These are phyloP conservation scores for Psophia crepitans DNA, from an alignment of 2,113 vertebrate genomes.

Conservation along the genomic window DNA sequence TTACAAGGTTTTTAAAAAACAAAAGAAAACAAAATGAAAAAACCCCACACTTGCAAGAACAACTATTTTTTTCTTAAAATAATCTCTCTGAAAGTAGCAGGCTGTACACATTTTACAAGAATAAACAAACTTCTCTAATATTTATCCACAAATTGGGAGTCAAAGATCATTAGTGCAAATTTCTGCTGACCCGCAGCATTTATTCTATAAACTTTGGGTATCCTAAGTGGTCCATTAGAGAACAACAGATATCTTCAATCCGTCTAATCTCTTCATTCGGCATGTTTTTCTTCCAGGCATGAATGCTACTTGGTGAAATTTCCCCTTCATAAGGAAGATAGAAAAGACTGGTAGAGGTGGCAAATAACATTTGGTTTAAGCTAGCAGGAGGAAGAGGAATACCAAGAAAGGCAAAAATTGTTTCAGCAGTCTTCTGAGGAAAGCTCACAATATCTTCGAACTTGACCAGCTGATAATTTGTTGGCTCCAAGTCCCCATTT, in stretches of 20 bases:
- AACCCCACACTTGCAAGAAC: slow-evolving; percentile 26
- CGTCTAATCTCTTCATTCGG: slow-evolving; percentile 80
- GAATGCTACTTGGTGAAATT: slow-evolving; percentile 84
- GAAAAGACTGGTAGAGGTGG: slow-evolving; percentile 92
- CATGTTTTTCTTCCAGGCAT: slow-evolving; percentile 87
- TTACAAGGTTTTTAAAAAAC: background rate
- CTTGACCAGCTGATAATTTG: slow-evolving; percentile 81
- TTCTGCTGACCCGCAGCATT: slow-evolving; percentile 84
- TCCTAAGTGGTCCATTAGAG: slow-evolving; percentile 87
- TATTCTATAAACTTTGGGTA: slow-evolving; percentile 84
- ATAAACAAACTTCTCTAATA: slow-evolving; percentile 76
- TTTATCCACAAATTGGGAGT: slow-evolving; percentile 61
- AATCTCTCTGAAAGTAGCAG: slow-evolving; percentile 68
- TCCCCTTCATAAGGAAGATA: slow-evolving; percentile 93
- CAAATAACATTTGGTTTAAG: slow-evolving; percentile 94
- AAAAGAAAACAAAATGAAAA: background rate
- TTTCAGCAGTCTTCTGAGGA: slow-evolving; percentile 86
- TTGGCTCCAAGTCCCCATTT: slow-evolving; percentile 75
- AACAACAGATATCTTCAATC: slow-evolving; percentile 87
- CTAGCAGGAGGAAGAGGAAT: slow-evolving; percentile 89
- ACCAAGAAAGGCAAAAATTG: slow-evolving; percentile 88
- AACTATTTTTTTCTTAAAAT: slow-evolving; percentile 70
- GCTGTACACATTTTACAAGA: slow-evolving; percentile 75
- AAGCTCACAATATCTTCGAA: slow-evolving; percentile 92
- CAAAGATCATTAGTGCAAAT: slow-evolving; percentile 83